A percentile compares a stretch with the other conserved stretches of the same genome.
phyloP scores from a whole-genome alignment of 2,888 invertebrate species.

The Anthrax anthrax region DNA sequence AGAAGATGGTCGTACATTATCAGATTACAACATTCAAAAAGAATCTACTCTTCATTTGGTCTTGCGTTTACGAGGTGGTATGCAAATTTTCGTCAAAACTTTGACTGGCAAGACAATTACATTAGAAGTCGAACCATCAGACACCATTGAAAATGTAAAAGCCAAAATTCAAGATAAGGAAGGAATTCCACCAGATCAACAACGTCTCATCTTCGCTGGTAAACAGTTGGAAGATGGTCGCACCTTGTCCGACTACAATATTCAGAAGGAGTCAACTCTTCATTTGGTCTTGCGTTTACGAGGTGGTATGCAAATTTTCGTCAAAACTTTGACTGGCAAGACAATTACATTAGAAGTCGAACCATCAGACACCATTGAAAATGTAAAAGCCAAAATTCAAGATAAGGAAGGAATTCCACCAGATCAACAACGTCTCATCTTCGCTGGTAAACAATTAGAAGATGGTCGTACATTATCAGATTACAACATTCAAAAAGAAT shows the following conservation, averaged over 20 bases:
- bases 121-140: constrained; percentile 19
- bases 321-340: constrained; percentile 87
- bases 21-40: background rate
- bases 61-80: constrained; percentile 55
- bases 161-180: constrained; percentile 24
- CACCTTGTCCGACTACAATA: constrained; percentile 36
- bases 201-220: constrained; percentile 23
- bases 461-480: constrained; percentile 61
- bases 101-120: constrained; percentile 24
- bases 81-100: constrained; percentile 23
- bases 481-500: background rate
- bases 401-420: constrained; percentile 74
- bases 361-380: constrained; percentile 84
- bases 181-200: constrained; percentile 24
- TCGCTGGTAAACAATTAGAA: constrained; percentile 83
- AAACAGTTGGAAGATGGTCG: constrained; percentile 61
- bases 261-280: constrained; percentile 23
- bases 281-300: constrained; percentile 72
- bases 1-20: constrained; percentile 72
- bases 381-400: constrained; percentile 88
- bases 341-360: constrained; percentile 90
- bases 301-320: constrained; percentile 94
- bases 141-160: constrained; percentile 23
- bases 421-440: constrained; percentile 69
- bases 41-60: background rate